A percentile compares a stretch with the other conserved stretches of the same genome.
These are phyloP conservation scores for Celastrina argiolus DNA, from an alignment of 2,888 invertebrate species.

Conservation along the genomic window DNA sequence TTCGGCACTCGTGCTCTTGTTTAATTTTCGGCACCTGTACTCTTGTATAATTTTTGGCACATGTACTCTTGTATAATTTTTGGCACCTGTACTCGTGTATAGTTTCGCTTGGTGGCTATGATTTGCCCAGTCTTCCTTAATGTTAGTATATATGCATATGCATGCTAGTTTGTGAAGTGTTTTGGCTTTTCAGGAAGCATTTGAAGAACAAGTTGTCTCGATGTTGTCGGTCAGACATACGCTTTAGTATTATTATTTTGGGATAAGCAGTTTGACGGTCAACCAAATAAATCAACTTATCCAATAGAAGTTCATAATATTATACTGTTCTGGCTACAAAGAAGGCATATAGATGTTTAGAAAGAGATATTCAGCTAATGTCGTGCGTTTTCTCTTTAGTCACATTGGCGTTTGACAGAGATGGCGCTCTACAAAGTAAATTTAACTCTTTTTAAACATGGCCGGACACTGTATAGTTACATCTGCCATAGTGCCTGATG, in stretches of 20 bases:
- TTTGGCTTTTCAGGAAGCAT: slow-evolving; percentile 46
- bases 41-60: slow-evolving; percentile 38
- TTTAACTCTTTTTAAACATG: no score
- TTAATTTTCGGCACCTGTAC: slow-evolving; percentile 33
- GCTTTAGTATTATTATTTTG: slow-evolving; percentile 16
- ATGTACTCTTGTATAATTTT: no score
- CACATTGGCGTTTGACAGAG: no score
- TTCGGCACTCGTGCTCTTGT: no score
- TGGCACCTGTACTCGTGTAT: slow-evolving; percentile 35
- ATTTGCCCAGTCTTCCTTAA: slow-evolving; percentile 49
- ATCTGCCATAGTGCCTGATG: slow-evolving; percentile 13
- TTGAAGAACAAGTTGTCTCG: slow-evolving; percentile 24
- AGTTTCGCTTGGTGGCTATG: slow-evolving; percentile 52
- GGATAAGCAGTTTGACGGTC: background rate
- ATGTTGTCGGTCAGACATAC: slow-evolving; percentile 4
- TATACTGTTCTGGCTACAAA: no score
- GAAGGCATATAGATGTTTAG: no score
- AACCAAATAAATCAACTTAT: background rate
- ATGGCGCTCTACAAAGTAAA: no score
- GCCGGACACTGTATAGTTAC: no score
- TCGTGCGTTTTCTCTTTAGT: no score
- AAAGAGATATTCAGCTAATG: no score
- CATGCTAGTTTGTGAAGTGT: slow-evolving; percentile 48
- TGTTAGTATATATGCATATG: slow-evolving; percentile 40
- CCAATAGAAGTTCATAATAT: background rate